These are phyloP conservation scores for Haemorhous mexicanus DNA, from an alignment of 2,113 vertebrate species.

Conservation along the genomic window DNA sequence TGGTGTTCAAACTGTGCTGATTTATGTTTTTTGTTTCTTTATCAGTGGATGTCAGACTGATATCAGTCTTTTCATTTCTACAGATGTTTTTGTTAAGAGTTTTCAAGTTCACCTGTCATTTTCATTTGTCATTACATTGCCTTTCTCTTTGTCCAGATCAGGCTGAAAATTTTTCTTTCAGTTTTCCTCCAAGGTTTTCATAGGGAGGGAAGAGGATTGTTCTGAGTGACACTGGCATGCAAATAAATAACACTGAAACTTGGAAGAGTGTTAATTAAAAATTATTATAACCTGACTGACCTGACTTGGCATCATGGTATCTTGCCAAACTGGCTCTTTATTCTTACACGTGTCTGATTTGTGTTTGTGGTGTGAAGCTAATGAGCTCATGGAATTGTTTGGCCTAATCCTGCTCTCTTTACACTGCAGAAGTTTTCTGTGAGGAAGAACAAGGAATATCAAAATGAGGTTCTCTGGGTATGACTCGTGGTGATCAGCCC, in stretches of 20 bases:
- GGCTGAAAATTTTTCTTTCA: neutral
- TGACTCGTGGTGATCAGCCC: neutral
- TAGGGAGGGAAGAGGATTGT: neutral
- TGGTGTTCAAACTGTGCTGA: neutral
- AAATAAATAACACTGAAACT: conserved; percentile 60
- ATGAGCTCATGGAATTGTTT: conserved; percentile 26
- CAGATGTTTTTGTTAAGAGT: neutral
- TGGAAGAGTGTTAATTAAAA: conserved; percentile 57
- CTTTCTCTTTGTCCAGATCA: neutral
- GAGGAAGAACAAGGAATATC: neutral
- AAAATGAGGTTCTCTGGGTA: neutral
- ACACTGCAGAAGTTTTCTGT: neutral
- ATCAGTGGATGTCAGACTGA: neutral
- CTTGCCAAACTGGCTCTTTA: conserved; percentile 42
- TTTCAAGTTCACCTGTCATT: neutral
- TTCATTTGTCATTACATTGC: neutral
- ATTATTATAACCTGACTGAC: conserved; percentile 54
- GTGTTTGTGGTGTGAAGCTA: conserved; percentile 37
- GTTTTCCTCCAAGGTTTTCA: neutral
- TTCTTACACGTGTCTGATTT: conserved; percentile 33
- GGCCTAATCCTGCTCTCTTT: conserved; percentile 5
- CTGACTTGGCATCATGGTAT: conserved; percentile 40
- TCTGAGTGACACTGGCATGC: neutral
- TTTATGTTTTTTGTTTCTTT: neutral
- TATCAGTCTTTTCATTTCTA: neutral